A percentile compares a stretch with the other conserved stretches of the same genome.
These are phyloP conservation scores for Apis florea DNA, from an alignment of 1,140 invertebrate genomes.

Conservation along the genomic window DNA sequence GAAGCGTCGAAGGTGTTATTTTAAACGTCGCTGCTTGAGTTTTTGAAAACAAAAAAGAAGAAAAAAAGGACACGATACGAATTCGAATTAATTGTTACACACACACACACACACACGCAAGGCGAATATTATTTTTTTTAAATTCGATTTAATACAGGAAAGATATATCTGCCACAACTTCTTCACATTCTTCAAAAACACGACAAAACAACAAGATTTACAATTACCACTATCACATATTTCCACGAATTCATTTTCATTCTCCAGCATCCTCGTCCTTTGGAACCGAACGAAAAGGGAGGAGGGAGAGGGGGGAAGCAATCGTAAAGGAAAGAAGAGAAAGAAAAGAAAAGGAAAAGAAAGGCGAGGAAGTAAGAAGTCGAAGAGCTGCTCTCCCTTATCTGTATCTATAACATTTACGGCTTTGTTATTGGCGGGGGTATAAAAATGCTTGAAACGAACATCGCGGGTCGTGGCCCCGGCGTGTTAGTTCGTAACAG, in stretches of 20 bases:
- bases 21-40: neutral
- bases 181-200: no score
- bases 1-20: constrained; percentile 3
- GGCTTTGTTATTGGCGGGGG: constrained; percentile 51
- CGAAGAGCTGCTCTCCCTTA: constrained; percentile 20
- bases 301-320: no score
- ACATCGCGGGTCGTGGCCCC: constrained; percentile 62
- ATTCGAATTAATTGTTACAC: neutral
- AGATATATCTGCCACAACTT: no score
- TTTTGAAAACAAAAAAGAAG: neutral
- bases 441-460: constrained; percentile 60
- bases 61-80: neutral
- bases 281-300: no score
- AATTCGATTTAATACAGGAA: no score
- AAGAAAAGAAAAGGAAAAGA: neutral
- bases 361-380: neutral
- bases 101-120: no score
- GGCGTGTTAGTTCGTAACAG: constrained; percentile 71
- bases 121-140: no score
- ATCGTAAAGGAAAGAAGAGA: no score
- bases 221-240: no score
- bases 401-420: constrained; percentile 42
- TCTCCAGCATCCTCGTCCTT: no score
- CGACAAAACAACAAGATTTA: no score
- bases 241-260: neutral